Evolutionary conservation across 2,113 vertebrate species (phyloP).

Genomic region (Chunga burmeisteri): DNA sequence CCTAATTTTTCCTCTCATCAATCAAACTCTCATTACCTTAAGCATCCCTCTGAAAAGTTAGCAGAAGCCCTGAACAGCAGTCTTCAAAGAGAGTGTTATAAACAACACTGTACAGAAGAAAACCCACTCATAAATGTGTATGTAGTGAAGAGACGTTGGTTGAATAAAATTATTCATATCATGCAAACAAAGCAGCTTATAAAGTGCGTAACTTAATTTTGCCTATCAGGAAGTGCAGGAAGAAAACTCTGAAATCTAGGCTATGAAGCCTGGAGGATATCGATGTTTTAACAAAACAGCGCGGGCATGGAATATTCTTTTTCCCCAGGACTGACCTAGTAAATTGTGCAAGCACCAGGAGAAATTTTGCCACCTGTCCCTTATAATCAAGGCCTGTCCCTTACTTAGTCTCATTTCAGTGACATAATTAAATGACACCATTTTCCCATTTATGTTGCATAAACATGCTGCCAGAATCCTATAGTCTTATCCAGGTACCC

Average conservation of each 20-base stretch:
- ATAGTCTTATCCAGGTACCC: slow-evolving; percentile 33
- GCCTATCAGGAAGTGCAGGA: not conserved
- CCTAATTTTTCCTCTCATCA: not conserved
- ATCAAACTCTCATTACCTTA: not conserved
- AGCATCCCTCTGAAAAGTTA: not conserved
- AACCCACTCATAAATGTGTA: not conserved
- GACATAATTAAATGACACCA: slow-evolving; percentile 26
- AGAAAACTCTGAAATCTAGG: slow-evolving; percentile 33
- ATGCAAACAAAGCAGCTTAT: not conserved
- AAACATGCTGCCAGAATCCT: slow-evolving; percentile 10
- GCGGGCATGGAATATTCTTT: slow-evolving; percentile 35
- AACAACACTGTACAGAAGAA: not conserved
- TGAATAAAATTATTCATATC: not conserved
- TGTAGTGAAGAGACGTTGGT: not conserved
- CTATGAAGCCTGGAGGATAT: slow-evolving; percentile 31
- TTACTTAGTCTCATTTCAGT: not conserved
- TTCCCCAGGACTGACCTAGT: slow-evolving; percentile 36
- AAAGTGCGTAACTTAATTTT: slow-evolving; percentile 1
- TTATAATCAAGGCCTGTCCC: slow-evolving; percentile 45
- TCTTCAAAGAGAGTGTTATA: not conserved
- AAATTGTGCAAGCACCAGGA: slow-evolving; percentile 39
- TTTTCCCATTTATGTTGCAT: slow-evolving; percentile 26
- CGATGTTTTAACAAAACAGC: not conserved
- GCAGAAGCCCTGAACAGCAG: not conserved
- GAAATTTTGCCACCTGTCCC: slow-evolving; percentile 51